These are phyloP conservation scores for Cryptoleucopteryx plumbea DNA, from an alignment of 2,113 vertebrate species.

Conservation along the genomic window DNA sequence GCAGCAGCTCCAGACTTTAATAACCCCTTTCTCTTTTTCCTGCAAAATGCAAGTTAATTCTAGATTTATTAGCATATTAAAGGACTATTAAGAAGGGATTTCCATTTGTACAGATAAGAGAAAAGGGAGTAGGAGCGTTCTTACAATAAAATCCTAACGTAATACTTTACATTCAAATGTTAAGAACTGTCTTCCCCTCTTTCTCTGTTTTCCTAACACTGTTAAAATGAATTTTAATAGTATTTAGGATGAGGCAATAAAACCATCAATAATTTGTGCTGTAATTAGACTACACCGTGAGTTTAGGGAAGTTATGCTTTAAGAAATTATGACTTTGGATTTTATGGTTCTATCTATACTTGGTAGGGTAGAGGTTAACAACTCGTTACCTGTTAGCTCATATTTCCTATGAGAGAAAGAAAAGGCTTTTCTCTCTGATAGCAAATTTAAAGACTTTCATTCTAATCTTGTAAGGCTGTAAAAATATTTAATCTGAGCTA, in stretches of 20 bases:
- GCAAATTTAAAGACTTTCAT: constrained; percentile 29
- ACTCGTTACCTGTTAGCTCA: not conserved
- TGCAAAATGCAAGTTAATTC: not conserved
- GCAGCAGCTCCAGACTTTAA: not conserved
- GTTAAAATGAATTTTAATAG: not conserved
- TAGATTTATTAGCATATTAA: not conserved
- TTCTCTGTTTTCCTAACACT: not conserved
- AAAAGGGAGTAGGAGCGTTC: not conserved
- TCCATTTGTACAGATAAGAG: not conserved
- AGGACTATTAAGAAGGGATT: not conserved
- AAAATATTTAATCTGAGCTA: constrained; percentile 44
- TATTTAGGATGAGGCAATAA: not conserved
- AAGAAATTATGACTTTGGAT: not conserved
- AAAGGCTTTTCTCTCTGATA: not conserved
- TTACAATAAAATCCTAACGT: not conserved
- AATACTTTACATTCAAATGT: not conserved
- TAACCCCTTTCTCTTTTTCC: not conserved
- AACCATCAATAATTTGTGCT: not conserved
- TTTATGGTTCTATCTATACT: not conserved
- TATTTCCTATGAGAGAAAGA: not conserved
- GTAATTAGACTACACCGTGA: not conserved
- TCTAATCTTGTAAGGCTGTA: constrained; percentile 1
- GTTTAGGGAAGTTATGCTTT: not conserved
- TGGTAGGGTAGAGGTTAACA: not conserved
- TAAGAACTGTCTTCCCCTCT: not conserved